Evolutionary conservation across 2,888 invertebrate genomes (phyloP).

Genomic region (Chaetoderma sp.): DNA sequence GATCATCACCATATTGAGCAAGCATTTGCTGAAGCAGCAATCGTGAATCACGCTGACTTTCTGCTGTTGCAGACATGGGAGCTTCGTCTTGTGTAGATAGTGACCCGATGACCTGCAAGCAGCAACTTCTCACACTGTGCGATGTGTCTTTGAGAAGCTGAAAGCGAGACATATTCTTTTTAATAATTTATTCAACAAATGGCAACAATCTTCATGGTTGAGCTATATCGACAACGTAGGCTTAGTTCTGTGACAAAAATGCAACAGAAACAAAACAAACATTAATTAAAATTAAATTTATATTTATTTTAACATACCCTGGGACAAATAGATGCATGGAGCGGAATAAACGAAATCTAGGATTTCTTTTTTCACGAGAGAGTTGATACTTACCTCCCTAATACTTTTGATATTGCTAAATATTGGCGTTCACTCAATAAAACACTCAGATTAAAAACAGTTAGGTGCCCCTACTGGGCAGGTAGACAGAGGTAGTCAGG

Average conservation of each 20-base stretch:
- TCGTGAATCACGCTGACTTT: slow-evolving; percentile 72
- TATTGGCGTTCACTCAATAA: no score
- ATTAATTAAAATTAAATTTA: background rate
- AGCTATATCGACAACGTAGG: no score
- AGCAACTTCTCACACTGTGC: slow-evolving; percentile 84
- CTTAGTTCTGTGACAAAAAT: no score
- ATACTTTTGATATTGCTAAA: no score
- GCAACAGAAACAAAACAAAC: slow-evolving; percentile 8
- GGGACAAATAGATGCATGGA: background rate
- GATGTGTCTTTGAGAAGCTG: slow-evolving; percentile 65
- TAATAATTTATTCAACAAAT: no score
- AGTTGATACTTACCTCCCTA: no score
- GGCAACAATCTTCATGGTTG: no score
- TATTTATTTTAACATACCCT: background rate
- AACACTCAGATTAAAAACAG: no score
- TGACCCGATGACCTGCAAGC: slow-evolving; percentile 82
- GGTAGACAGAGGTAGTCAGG: no score
- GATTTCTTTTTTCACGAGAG: no score
- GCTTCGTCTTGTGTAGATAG: slow-evolving; percentile 63
- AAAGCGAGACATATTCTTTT: slow-evolving; percentile 40
- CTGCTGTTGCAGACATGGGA: slow-evolving; percentile 50
- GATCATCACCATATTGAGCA: slow-evolving; percentile 85
- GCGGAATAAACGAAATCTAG: no score
- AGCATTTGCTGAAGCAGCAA: slow-evolving; percentile 78
- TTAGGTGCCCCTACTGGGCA: no score